Evolutionary conservation across 2,888 invertebrate species (phyloP).

Genomic region (Colostygia pectinataria): DNA sequence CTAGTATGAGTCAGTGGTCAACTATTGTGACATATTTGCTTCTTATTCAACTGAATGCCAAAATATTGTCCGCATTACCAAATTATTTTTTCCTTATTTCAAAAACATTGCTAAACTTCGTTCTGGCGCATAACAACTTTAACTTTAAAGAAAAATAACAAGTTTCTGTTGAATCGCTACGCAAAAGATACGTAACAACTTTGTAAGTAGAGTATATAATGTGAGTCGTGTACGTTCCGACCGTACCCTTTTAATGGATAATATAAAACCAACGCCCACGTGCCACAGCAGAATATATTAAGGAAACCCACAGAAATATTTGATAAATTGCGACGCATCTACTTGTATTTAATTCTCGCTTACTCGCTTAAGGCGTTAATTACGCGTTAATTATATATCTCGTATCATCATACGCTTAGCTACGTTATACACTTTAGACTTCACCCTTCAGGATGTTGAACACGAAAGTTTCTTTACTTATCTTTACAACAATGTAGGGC

Average conservation of each 20-base stretch:
- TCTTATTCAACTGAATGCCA: background rate
- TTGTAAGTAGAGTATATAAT: constrained; percentile 26
- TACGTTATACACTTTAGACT: constrained; percentile 22
- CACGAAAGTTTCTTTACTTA: constrained; percentile 23
- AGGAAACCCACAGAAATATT: constrained; percentile 57
- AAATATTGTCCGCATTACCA: background rate
- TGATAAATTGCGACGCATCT: constrained; percentile 57
- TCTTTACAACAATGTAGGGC: constrained; percentile 16
- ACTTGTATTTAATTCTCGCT: constrained; percentile 50
- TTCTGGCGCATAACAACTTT: constrained; percentile 6
- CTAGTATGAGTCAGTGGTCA: too few relatives aligned
- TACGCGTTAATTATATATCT: constrained; percentile 27
- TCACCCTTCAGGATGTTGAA: constrained; percentile 9
- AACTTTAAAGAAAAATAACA: constrained; percentile 5
- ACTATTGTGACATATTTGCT: too few relatives aligned
- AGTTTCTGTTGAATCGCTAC: constrained; percentile 3
- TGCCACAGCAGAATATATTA: constrained; percentile 63
- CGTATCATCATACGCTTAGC: constrained; percentile 24
- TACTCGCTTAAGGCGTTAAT: constrained; percentile 28
- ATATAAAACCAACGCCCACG: constrained; percentile 63
- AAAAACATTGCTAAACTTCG: background rate
- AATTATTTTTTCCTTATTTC: background rate
- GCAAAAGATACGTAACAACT: constrained; percentile 13
- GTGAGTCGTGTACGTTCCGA: constrained; percentile 30
- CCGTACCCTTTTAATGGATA: constrained; percentile 56